Conservation (phyloP, 2,888 invertebrate species). For the Drosophila monieri region DNA sequence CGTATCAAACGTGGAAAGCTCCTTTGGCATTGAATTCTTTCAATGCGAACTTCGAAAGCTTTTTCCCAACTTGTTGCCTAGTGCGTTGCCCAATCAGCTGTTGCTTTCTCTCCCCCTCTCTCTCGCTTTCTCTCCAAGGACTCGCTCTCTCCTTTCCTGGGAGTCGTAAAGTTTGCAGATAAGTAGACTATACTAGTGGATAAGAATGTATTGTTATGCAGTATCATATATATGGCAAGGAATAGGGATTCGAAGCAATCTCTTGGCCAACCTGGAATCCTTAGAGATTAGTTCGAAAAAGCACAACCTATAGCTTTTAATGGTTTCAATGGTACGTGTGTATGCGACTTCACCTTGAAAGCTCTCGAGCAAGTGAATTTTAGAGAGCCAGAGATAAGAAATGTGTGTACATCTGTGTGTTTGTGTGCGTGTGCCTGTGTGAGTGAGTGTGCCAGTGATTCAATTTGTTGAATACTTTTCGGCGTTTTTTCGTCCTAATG, state of each 20-base stretch:
- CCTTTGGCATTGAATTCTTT: slow-evolving; percentile 69
- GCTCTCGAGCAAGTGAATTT: slow-evolving; percentile 23
- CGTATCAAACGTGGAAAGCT: slow-evolving; percentile 39
- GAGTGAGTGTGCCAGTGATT: slow-evolving; percentile 33
- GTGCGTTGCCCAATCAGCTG: slow-evolving; percentile 72
- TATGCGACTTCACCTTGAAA: slow-evolving; percentile 68
- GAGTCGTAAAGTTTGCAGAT: neutral
- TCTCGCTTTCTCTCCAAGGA: neutral
- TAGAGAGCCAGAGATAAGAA: slow-evolving; percentile 30
- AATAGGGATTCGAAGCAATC: neutral
- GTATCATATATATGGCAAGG: neutral
- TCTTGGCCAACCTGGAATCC: slow-evolving; percentile 1
- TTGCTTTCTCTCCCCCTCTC: slow-evolving; percentile 55
- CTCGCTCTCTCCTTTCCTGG: neutral
- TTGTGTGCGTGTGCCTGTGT: slow-evolving; percentile 8
- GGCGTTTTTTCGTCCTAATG: slow-evolving; percentile 45
- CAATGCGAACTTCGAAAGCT: slow-evolving; percentile 71
- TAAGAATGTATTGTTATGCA: neutral
- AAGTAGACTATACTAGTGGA: neutral
- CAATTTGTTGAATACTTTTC: slow-evolving; percentile 50
- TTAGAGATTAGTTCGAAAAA: slow-evolving; percentile 31
- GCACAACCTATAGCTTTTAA: slow-evolving; percentile 13
- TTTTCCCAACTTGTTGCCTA: slow-evolving; percentile 83
- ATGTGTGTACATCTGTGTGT: slow-evolving; percentile 20
- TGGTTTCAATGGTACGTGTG: slow-evolving; percentile 23